phyloP scores from a whole-genome alignment of 2,888 invertebrate genomes.

The Melangyna quadrimaculata region DNA sequence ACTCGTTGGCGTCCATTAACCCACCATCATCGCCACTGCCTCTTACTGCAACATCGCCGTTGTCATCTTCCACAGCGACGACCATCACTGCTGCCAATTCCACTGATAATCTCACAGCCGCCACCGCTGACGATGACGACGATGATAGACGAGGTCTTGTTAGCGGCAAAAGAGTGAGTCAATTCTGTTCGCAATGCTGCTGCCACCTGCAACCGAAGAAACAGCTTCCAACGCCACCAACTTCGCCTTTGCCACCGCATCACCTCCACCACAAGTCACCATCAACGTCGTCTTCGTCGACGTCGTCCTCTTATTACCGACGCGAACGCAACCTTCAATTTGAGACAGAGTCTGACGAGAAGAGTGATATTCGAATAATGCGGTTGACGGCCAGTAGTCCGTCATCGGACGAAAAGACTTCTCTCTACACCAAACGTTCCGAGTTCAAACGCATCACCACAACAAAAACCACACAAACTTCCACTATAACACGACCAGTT shows the following conservation, averaged over 20 bases:
- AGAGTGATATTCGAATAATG: slow-evolving; percentile 74
- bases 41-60: slow-evolving; percentile 41
- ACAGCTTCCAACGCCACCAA: slow-evolving; percentile 69
- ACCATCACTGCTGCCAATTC: slow-evolving; percentile 64
- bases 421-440: slow-evolving; percentile 74
- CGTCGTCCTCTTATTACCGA: slow-evolving; percentile 63
- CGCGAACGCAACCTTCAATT: slow-evolving; percentile 73
- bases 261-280: slow-evolving; percentile 70
- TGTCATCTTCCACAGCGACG: slow-evolving; percentile 53
- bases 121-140: slow-evolving; percentile 72
- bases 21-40: slow-evolving; percentile 22
- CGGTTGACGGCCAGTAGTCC: slow-evolving; percentile 75
- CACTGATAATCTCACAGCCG: slow-evolving; percentile 73
- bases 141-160: slow-evolving; percentile 74
- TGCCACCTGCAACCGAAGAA: slow-evolving; percentile 74
- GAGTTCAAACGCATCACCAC: slow-evolving; percentile 77
- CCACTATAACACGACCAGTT: slow-evolving; percentile 76
- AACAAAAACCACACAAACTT: slow-evolving; percentile 78
- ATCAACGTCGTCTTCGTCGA: slow-evolving; percentile 70
- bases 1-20: slow-evolving; percentile 9
- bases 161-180: slow-evolving; percentile 72
- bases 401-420: slow-evolving; percentile 57
- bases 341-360: slow-evolving; percentile 75
- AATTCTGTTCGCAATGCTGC: slow-evolving; percentile 79
- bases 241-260: slow-evolving; percentile 60